A percentile compares a stretch with the other conserved stretches of the same genome.
Conservation (phyloP, 2,797 vertebrate genomes). For the Chelmon rostratus region DNA sequence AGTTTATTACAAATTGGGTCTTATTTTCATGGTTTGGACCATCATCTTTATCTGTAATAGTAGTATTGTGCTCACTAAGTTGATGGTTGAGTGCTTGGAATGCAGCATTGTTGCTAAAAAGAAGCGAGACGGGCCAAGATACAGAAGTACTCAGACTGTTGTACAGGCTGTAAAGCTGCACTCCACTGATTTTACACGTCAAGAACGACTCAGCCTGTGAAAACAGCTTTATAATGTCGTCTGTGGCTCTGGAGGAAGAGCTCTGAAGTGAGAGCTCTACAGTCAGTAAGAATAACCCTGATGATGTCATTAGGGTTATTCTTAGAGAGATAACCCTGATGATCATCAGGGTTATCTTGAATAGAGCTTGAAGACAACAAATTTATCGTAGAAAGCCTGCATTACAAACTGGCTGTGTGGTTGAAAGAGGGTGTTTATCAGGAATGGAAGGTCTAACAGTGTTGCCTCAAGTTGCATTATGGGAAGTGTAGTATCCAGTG, state of each 20-base stretch:
- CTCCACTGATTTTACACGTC: not conserved
- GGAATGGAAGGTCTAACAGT: too few species aligned
- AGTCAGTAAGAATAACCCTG: not conserved
- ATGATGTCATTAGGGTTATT: constrained; percentile 3
- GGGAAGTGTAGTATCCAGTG: not conserved
- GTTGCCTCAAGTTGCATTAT: not conserved
- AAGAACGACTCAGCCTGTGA: not conserved
- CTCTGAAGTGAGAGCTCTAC: not conserved
- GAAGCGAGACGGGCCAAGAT: not conserved
- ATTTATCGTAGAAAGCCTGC: not conserved
- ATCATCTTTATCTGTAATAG: not conserved
- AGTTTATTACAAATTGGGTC: not conserved
- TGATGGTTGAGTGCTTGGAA: constrained; percentile 12
- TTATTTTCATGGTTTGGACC: not conserved
- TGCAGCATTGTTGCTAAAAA: not conserved
- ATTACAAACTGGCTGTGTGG: not conserved
- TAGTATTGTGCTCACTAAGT: not conserved
- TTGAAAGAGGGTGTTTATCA: not conserved
- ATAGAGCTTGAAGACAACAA: not conserved
- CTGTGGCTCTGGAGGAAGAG: not conserved
- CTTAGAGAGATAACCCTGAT: not conserved
- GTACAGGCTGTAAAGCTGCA: not conserved
- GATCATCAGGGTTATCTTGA: not conserved
- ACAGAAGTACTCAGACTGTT: not conserved
- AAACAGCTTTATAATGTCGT: constrained; percentile 3